Evolutionary conservation across 1,140 invertebrate species (phyloP).

Genomic region (Anoplolepis gracilipes): DNA sequence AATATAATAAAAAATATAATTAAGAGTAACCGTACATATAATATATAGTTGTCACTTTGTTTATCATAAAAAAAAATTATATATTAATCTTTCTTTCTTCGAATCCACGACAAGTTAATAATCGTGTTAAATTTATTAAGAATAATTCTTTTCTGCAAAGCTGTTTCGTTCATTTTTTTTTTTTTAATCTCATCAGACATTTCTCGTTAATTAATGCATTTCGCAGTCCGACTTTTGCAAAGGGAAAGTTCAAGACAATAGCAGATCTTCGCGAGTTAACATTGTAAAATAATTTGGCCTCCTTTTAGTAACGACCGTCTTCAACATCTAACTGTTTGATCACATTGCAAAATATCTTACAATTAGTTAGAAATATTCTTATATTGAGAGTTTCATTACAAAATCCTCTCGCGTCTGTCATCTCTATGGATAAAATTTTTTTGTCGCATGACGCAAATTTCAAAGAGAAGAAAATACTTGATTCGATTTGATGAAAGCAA

Average conservation of each 20-base stretch:
- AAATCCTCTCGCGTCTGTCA: not conserved
- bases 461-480: not conserved
- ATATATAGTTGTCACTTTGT: too few species aligned
- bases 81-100: not conserved
- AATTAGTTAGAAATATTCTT: not conserved
- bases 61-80: not conserved
- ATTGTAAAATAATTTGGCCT: slow-evolving; percentile 33
- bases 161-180: slow-evolving; percentile 18
- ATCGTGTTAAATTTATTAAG: slow-evolving; percentile 45
- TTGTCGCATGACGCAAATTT: not conserved
- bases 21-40: too few species aligned
- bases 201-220: slow-evolving; percentile 49
- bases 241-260: not conserved
- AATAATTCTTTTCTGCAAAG: slow-evolving; percentile 48
- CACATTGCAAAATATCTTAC: slow-evolving; percentile 21
- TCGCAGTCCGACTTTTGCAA: slow-evolving; percentile 20
- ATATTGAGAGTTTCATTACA: not conserved
- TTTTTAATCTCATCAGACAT: slow-evolving; percentile 9
- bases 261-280: slow-evolving; percentile 26
- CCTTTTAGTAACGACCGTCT: slow-evolving; percentile 39
- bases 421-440: not conserved
- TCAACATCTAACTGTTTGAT: slow-evolving; percentile 2
- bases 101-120: slow-evolving; percentile 16
- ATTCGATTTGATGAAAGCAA: not conserved
- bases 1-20: too few species aligned